Evolutionary conservation across 2,113 vertebrate species (phyloP).

Genomic region (Ivindomyrus marchei): DNA sequence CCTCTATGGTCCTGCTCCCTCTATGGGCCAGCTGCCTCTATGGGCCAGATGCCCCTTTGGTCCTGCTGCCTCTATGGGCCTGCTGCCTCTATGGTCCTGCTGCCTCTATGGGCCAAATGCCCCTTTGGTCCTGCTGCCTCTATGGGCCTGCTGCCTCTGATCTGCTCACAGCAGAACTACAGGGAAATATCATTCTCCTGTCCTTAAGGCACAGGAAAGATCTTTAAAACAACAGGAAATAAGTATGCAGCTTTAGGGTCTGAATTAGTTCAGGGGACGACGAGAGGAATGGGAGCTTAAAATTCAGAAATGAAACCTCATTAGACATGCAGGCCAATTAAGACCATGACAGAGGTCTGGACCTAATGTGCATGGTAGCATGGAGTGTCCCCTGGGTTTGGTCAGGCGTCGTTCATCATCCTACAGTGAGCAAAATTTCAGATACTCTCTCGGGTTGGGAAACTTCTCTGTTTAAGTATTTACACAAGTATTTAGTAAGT

Average conservation of each 20-base stretch:
- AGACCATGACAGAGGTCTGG: background rate
- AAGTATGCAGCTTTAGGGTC: background rate
- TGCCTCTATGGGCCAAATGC: background rate
- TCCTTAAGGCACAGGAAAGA: background rate
- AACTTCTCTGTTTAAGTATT: background rate
- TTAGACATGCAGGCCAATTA: background rate
- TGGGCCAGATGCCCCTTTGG: background rate
- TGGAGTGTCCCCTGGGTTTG: background rate
- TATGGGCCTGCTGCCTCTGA: background rate
- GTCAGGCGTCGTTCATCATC: background rate
- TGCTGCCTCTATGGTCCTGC: too few species aligned
- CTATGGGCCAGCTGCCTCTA: background rate
- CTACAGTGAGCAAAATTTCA: background rate
- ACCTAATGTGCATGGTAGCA: background rate
- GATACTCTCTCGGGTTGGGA: background rate
- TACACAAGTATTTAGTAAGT: background rate
- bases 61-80: background rate
- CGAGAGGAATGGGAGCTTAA: background rate
- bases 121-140: too few species aligned
- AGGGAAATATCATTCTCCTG: background rate
- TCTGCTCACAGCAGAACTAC: background rate
- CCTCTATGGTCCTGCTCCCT: too few species aligned
- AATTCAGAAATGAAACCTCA: background rate
- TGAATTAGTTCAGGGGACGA: background rate
- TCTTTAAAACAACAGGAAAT: background rate